Conservation (phyloP, 2,888 invertebrate genomes). For the Cryptus viduatorius region DNA sequence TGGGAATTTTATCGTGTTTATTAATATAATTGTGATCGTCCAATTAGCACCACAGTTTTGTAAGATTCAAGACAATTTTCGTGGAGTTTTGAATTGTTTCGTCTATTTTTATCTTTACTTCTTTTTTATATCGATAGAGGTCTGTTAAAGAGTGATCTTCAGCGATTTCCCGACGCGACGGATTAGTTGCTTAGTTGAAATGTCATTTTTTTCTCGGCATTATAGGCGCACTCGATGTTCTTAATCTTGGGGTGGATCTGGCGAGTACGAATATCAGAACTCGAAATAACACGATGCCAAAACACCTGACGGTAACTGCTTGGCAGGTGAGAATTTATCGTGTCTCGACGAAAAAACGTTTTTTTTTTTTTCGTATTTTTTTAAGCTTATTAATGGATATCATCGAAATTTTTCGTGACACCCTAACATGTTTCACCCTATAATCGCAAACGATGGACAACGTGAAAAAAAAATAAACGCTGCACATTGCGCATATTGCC, state of each 20-base stretch:
- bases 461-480: not conserved
- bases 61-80: not conserved
- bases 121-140: not conserved
- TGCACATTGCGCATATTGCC: conserved; percentile 31
- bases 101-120: not conserved
- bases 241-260: conserved; percentile 23
- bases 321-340: conserved; percentile 69
- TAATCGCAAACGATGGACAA: not conserved
- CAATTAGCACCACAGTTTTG: not conserved
- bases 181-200: not conserved
- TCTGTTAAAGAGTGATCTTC: conserved; percentile 4
- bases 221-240: conserved; percentile 42
- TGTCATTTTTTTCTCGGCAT: not conserved
- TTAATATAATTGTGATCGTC: not conserved
- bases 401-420: not conserved
- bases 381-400: conserved; percentile 19
- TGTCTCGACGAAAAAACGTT: not conserved
- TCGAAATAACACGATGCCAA: conserved; percentile 33
- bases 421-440: conserved; percentile 7
- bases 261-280: conserved; percentile 21
- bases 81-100: not conserved
- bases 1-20: not conserved
- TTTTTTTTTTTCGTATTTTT: not conserved
- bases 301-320: conserved; percentile 70
- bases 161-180: not conserved